phyloP scores from a whole-genome alignment of 2,113 vertebrate species.

The Petrocephalus zakoni region DNA sequence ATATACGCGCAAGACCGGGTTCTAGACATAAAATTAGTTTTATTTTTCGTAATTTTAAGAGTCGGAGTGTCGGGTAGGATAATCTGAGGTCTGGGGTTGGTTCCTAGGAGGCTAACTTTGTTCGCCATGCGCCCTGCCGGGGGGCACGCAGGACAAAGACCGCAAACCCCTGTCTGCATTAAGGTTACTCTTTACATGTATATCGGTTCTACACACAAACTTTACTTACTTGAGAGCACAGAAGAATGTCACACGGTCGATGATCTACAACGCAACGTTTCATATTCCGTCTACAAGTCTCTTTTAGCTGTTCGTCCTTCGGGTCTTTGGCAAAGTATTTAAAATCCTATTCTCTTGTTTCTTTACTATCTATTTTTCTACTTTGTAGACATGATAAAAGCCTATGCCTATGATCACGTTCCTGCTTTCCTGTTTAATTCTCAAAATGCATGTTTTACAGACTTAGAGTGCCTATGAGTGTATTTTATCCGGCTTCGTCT shows the following conservation, averaged over 20 bases:
- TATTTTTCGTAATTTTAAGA: neutral
- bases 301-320: constrained; percentile 11
- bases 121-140: neutral
- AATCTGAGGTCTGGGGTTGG: neutral
- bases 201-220: neutral
- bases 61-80: neutral
- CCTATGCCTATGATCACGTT: neutral
- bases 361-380: neutral
- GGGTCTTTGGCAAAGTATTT: neutral
- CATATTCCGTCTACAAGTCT: constrained; percentile 5
- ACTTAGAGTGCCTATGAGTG: neutral
- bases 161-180: neutral
- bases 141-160: neutral
- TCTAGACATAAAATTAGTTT: neutral
- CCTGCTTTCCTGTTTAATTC: neutral
- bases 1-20: neutral
- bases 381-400: neutral
- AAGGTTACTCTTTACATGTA: neutral
- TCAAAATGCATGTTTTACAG: neutral
- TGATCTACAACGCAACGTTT: constrained; percentile 2
- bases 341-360: neutral
- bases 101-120: neutral
- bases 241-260: constrained; percentile 1
- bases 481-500: constrained; percentile 15
- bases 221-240: constrained; percentile 18